Evolutionary conservation across 2,797 vertebrate genomes (phyloP), one percentile per base, ranked within the genome.

Genomic region (Cirrhinus mrigala): DNA sequence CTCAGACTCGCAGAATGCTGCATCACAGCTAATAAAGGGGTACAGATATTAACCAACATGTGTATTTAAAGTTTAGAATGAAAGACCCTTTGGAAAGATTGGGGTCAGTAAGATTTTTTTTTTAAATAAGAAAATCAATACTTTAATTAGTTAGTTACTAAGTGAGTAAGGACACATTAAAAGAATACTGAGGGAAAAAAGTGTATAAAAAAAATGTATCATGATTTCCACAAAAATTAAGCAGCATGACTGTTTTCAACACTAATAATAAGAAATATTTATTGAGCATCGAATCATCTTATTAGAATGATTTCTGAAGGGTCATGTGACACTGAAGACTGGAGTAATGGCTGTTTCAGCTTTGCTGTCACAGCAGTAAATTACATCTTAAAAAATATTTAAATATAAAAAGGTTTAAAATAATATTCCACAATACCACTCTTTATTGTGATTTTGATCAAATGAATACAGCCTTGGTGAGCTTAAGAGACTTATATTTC

Each of bases 21-120:
- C 94, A 98, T 99, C 86, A 97, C 97, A 88, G 97, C 98, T 73
- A 99, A 98, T 89, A 99, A 98, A 88, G 97, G 97, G 95, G 98
- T 99, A 88, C 96, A 92, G 40, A 33, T 22, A 27, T 16, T 77
- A 12, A 4, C 1, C 7, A 11, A 33, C 44, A n/a, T 1, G 0
- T 68, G 18, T 8, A 18, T 44, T 68, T 29, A 16, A 18, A 16
- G n/a, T 54, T 10, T 69, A 3, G 3, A 79, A 18, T 37, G 27
- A 81, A 81, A 66, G 29, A 12, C 56, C 3, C 10, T n/a, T 60
- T 24, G 22, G 22, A 24, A 60, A 24, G 12, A 12, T 75, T 75
- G 9, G 73, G 18, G 5, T 52, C 29, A 29, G 16, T 54, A 33
- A 18, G n/a, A 9, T 48, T 50, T 27, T 3, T 16, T 8, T 16